Base-by-base conservation (phyloP, 2,888 invertebrate genomes). In the Acronicta leporina region DNA sequence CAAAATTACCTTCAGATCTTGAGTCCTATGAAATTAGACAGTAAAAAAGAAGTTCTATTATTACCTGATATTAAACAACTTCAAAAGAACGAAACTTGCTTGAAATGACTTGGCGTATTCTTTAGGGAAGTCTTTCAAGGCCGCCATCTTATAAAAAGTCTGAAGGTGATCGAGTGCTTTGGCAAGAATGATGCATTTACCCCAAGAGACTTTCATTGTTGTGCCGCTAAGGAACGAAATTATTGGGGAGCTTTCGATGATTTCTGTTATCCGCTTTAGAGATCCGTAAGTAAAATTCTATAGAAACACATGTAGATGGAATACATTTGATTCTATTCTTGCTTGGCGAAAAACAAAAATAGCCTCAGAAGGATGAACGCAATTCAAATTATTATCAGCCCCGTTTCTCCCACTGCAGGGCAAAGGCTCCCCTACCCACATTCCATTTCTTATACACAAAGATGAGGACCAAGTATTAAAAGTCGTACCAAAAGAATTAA, bases 71-170 rank as follows among this genome's bases (percentile, higher is more conserved):
- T 82, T 82, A 51, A 69, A 65, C 35, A 52, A 62, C 38, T 66
- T 66, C 57, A 85, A 69, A 30, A 72, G 62, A 33, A 42, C 33
- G 44, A 82, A 68, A 70, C 81, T 74, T 41, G 61, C 54, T 30
- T 46, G 49, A 33, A 83, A 79, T 5, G 70, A 61, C 42, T 73
- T 75, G 0, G 63, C 55, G 38, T 74, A 84, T 58, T 84, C 83
- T 63, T 76, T 64, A 2, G 84, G 80, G 58, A 77, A 79, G 63
- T 76, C 46, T 57, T 77, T 72, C 55, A 80, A 63, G 55, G 45
- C 47, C 48, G 60, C 60, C 72, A 74, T 77, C 25, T 51, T 71
- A 10, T 27, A 38, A 10, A 42, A 15, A 33, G 35, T 40, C 55
- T 47, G 27, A 63, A 15, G 40, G 41, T 75, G 65, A 68, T 70